A percentile compares a stretch with the other conserved stretches of the same genome.
phyloP scores from a whole-genome alignment of 1,140 invertebrate species.

The Eubasilissa regina region DNA sequence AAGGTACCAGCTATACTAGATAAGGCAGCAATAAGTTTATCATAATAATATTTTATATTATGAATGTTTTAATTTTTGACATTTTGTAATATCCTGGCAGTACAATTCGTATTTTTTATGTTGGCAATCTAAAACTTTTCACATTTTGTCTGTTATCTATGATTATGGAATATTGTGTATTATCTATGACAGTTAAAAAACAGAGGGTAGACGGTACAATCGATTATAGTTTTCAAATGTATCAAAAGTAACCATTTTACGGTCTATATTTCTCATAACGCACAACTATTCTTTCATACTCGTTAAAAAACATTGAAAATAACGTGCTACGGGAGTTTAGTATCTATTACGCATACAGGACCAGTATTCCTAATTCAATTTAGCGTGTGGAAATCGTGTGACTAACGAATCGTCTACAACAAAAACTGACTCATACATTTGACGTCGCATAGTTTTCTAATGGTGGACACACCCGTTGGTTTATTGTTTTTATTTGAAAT shows the following conservation, averaged over 20 bases:
- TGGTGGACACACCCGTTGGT: slow-evolving; percentile 40
- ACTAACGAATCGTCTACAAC: slow-evolving; percentile 1
- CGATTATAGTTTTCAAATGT: slow-evolving; percentile 16
- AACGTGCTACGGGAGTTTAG: slow-evolving; percentile 3
- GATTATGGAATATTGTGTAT: neutral
- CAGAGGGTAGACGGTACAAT: neutral
- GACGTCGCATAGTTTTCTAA: slow-evolving; percentile 28
- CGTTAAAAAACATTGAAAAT: neutral
- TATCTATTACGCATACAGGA: neutral
- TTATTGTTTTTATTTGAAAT: slow-evolving; percentile 35
- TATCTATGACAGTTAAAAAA: neutral
- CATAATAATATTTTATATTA: too few species aligned
- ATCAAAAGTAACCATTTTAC: neutral
- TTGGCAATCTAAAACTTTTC: too few species aligned
- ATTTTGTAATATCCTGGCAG: too few species aligned
- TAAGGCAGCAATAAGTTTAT: too few species aligned
- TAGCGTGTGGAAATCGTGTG: neutral
- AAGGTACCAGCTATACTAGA: too few species aligned
- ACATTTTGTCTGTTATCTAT: too few species aligned
- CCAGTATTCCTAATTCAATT: neutral
- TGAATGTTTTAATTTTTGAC: too few species aligned
- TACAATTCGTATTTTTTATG: too few species aligned
- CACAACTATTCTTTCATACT: slow-evolving; percentile 2
- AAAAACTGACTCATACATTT: slow-evolving; percentile 29
- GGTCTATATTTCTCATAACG: slow-evolving; percentile 8